Evolutionary conservation across 2,797 vertebrate genomes (phyloP).

Genomic region (Valencia hispanica): DNA sequence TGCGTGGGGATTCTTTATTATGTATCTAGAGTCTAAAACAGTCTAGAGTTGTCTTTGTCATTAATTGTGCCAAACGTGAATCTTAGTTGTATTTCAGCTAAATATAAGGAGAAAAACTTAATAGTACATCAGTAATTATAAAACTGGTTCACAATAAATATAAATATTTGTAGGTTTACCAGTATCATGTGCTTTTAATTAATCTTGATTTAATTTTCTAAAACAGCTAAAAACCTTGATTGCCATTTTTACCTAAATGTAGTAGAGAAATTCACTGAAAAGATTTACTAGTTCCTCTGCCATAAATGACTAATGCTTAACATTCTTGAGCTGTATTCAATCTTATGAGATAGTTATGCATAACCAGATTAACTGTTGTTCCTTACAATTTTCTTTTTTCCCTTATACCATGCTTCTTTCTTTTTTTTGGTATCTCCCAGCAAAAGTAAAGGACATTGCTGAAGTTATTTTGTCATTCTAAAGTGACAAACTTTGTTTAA

Average conservation of each 20-base stretch:
- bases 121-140: no score
- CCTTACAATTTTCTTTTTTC: not conserved
- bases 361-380: constrained; percentile 46
- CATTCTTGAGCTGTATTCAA: constrained; percentile 28
- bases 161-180: no score
- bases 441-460: not conserved
- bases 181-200: no score
- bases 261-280: no score
- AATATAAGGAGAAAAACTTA: no score
- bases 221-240: no score
- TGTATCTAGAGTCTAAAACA: no score
- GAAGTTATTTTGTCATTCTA: not conserved
- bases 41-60: no score
- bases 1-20: not conserved
- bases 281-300: not conserved
- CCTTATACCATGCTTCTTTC: not conserved
- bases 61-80: not conserved
- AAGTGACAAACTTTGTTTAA: not conserved
- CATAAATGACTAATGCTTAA: constrained; percentile 2
- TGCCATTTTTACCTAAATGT: not conserved
- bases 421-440: not conserved
- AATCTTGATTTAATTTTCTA: no score
- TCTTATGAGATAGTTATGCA: constrained; percentile 56
- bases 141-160: no score
- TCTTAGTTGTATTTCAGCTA: no score